phyloP scores from a whole-genome alignment of 2,888 invertebrate species.

The Ectemnius continuus region DNA sequence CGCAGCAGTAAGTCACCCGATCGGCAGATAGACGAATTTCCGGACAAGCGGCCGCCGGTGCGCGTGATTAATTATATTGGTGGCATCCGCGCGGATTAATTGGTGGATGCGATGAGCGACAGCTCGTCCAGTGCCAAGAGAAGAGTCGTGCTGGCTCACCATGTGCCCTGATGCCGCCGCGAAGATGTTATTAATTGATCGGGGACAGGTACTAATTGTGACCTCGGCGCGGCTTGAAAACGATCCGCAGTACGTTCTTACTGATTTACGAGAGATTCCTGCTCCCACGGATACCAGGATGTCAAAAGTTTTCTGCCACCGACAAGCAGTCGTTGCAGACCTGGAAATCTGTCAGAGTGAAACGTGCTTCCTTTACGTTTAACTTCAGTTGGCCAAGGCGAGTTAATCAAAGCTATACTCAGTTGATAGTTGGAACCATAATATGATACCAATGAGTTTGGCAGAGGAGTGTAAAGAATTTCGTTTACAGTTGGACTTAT shows the following conservation, averaged over 20 bases:
- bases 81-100: constrained; percentile 53
- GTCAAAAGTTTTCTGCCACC: too few species aligned
- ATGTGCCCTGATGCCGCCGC: constrained; percentile 8
- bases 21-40: constrained; percentile 38
- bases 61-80: constrained; percentile 53
- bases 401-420: too few species aligned
- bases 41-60: constrained; percentile 9
- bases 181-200: constrained; percentile 61
- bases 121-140: constrained; percentile 56
- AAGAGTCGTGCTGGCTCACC: constrained; percentile 11
- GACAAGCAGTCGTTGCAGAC: too few species aligned
- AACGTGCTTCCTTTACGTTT: too few species aligned
- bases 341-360: too few species aligned
- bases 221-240: constrained; percentile 48
- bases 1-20: constrained; percentile 8
- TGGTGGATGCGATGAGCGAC: constrained; percentile 58
- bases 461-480: neutral
- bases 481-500: neutral
- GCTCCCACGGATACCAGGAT: constrained; percentile 9
- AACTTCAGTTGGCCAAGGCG: too few species aligned
- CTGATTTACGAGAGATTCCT: constrained; percentile 50
- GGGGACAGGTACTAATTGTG: constrained; percentile 60
- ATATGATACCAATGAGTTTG: too few species aligned
- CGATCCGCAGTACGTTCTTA: constrained; percentile 31
- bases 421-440: too few species aligned